Percentiles rank a stretch among this genome's conserved stretches.
phyloP scores from a whole-genome alignment of 2,113 vertebrate genomes.

The Globicephala melas region DNA sequence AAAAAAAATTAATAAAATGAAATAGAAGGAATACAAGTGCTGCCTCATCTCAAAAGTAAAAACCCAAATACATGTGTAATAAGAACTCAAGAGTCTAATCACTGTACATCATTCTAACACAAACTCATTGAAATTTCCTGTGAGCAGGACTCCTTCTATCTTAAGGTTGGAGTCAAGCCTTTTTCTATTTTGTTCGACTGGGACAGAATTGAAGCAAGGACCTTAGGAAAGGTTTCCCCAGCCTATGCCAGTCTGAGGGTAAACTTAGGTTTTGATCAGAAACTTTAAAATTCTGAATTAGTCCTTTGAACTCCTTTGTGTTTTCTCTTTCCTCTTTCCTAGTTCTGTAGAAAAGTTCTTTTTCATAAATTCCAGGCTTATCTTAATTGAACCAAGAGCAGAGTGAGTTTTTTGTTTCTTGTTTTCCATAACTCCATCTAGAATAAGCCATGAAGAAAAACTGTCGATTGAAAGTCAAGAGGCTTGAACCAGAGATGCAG shows the following conservation, averaged over 20 bases:
- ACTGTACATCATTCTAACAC: not conserved
- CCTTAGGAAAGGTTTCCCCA: not conserved
- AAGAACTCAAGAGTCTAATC: not conserved
- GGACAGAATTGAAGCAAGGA: not conserved
- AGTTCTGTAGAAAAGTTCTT: not conserved
- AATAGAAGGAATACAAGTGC: not conserved
- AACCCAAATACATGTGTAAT: not conserved
- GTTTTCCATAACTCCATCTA: not conserved
- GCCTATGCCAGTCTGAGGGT: not conserved
- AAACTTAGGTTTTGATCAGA: not conserved
- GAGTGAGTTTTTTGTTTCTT: constrained; percentile 46
- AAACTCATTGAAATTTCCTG: not conserved
- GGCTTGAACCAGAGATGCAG: not conserved
- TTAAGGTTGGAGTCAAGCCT: not conserved
- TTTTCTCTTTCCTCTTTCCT: constrained; percentile 3
- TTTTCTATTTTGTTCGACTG: not conserved
- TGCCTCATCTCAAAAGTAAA: not conserved
- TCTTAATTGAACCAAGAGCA: constrained; percentile 23
- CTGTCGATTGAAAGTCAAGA: not conserved
- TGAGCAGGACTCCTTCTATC: not conserved
- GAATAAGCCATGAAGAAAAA: not conserved
- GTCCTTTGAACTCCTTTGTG: not conserved
- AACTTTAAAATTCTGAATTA: not conserved
- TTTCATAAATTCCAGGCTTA: constrained; percentile 23
- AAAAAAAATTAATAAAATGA: too few relatives aligned